Evolutionary conservation across 2,797 vertebrate genomes (phyloP), one percentile per base, ranked within the genome.

Genomic region (Pseudochromis fuscus): DNA sequence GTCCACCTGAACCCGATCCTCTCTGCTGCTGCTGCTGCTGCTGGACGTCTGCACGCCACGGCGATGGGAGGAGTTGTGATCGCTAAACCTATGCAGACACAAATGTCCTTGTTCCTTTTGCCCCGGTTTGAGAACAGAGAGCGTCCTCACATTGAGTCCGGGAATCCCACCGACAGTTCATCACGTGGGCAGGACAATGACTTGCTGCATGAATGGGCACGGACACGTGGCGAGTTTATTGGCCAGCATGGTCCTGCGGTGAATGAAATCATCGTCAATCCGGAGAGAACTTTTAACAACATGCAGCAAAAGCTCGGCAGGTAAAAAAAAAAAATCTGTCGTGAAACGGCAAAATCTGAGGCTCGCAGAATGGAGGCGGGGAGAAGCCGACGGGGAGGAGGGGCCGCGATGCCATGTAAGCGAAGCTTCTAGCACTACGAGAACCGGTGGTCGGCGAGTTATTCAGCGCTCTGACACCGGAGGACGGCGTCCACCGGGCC

Each of bases 371-470:
- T 19, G 23, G 44, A 28, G 42, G 45, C 24, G 12, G 31, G 19
- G 18, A 44, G 15, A 3, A 4, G 15, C 5, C 19, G 31, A 62
- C 15, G 30, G 37, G 48, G 56, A 42, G 30, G 55, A n/a, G 55
- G 57, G 63, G 30, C 59, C 1, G 67, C 8, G 16, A 30, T 16
- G 56, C n/a, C 62, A 77, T 56, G 10, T 44, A 40, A 84, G 82
- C 67, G 1, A 79, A 48, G 72, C 75, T 49, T 77, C 79, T 85
- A 84, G 30, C 42, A 71, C 75, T 76, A 80, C 21, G 4, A 75
- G 45, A 82, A 65, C 61, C 25, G 71, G 83, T 28, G 55, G 49
- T 58, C 72, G 60, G 77, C 46, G 27, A 74, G 31, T 81, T 79
- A 31, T 61, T 61, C 19, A 66, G 49, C 55, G 21, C 75, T 70